Conservation (phyloP, 2,113 vertebrate species). For the Ploceus nigricollis region DNA sequence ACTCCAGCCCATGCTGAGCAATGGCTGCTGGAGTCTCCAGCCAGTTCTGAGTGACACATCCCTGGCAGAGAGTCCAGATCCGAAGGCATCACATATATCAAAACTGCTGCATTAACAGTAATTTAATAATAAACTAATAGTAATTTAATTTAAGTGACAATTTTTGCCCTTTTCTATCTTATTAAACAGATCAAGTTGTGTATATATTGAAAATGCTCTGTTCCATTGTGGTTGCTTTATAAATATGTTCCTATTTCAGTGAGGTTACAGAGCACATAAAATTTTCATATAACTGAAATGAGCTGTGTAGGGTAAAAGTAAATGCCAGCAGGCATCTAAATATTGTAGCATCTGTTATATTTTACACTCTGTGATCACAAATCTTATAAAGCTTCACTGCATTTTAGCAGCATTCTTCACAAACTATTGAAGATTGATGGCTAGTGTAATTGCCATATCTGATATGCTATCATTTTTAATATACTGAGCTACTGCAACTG, state of each 20-base stretch:
- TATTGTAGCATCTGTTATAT: conserved; percentile 88
- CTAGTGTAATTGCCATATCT: conserved; percentile 63
- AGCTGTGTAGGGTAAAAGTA: conserved; percentile 84
- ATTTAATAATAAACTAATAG: background rate
- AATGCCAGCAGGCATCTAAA: conserved; percentile 88
- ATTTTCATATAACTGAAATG: conserved; percentile 82
- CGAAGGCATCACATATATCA: background rate
- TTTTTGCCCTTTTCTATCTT: conserved; percentile 36
- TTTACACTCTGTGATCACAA: conserved; percentile 85
- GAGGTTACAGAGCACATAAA: conserved; percentile 69
- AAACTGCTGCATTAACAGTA: background rate
- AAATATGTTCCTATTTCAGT: conserved; percentile 64
- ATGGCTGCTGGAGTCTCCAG: background rate
- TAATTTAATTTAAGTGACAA: conserved; percentile 14
- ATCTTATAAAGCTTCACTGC: conserved; percentile 77
- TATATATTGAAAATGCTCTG: conserved; percentile 41
- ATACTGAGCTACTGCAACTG: conserved; percentile 43
- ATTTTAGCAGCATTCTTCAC: conserved; percentile 65
- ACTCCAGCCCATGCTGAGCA: background rate
- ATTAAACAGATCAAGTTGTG: conserved; percentile 30
- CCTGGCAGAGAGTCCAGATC: background rate
- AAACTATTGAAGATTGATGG: conserved; percentile 75
- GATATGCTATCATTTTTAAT: conserved; percentile 65
- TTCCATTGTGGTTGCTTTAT: conserved; percentile 60
- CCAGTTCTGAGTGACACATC: background rate